These are phyloP conservation scores for Malacosoma neustria DNA, from an alignment of 2,888 invertebrate genomes.

Conservation along the genomic window DNA sequence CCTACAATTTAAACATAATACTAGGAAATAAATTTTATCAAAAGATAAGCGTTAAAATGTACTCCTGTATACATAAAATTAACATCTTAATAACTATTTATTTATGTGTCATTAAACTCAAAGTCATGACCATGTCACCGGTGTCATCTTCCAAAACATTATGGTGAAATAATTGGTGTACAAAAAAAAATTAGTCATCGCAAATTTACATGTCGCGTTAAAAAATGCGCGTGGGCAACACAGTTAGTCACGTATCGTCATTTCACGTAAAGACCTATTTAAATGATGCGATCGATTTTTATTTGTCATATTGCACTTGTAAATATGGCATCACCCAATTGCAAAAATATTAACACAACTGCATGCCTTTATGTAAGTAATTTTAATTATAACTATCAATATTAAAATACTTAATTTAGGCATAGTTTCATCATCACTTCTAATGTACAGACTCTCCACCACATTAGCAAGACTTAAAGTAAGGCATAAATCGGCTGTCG, in stretches of 20 bases:
- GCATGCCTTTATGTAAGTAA: too few species aligned
- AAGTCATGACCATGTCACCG: slow-evolving; percentile 19
- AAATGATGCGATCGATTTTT: slow-evolving; percentile 17
- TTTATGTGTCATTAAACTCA: slow-evolving; percentile 24
- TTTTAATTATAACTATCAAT: too few species aligned
- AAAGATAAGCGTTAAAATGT: too few species aligned
- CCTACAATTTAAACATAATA: too few species aligned
- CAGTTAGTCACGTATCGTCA: slow-evolving; percentile 39
- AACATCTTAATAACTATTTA: slow-evolving; percentile 15
- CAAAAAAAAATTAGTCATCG: slow-evolving; percentile 41
- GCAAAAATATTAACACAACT: too few species aligned
- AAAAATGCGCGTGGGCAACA: slow-evolving; percentile 45
- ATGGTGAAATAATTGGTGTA: slow-evolving; percentile 31
- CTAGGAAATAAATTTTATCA: too few species aligned
- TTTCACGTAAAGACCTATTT: slow-evolving; percentile 26
- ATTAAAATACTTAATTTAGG: too few species aligned
- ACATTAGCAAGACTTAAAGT: too few species aligned
- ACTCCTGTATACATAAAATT: too few species aligned
- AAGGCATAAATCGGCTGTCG: too few species aligned
- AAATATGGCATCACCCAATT: not conserved
- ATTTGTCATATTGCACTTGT: not conserved
- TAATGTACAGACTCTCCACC: too few species aligned
- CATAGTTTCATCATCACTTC: too few species aligned
- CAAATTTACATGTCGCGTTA: slow-evolving; percentile 20
- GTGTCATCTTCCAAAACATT: slow-evolving; percentile 14